Percentiles rank a stretch among this genome's conserved stretches.
phyloP scores from a whole-genome alignment of 1,140 invertebrate species.

The Mizuhopecten yessoensis region DNA sequence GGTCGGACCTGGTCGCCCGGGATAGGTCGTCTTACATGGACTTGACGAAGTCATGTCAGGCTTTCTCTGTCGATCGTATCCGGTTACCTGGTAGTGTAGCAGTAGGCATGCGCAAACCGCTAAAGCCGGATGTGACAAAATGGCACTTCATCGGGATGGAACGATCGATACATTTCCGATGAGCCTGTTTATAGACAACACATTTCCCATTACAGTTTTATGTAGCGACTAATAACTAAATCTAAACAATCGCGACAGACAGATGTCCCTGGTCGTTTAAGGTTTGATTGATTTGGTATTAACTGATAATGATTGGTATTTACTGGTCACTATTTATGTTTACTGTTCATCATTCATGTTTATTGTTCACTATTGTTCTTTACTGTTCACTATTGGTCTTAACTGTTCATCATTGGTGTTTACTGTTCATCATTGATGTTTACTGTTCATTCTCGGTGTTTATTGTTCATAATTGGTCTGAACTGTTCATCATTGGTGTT shows the following conservation, averaged over 20 bases:
- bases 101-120: not conserved
- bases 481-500: too few relatives aligned
- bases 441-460: too few relatives aligned
- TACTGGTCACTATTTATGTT: too few relatives aligned
- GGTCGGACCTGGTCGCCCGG: not conserved
- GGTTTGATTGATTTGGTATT: not conserved
- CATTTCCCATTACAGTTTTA: not conserved
- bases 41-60: constrained; percentile 3
- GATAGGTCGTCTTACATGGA: not conserved
- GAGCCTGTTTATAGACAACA: not conserved
- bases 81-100: not conserved
- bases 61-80: not conserved
- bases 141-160: not conserved
- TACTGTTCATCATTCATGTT: too few relatives aligned
- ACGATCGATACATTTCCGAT: not conserved
- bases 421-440: too few relatives aligned
- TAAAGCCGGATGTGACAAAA: constrained; percentile 20
- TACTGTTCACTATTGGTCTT: too few relatives aligned
- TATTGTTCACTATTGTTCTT: too few relatives aligned
- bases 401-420: too few relatives aligned
- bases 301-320: too few relatives aligned
- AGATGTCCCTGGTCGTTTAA: not conserved
- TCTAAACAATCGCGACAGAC: too few relatives aligned
- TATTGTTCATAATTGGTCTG: too few relatives aligned
- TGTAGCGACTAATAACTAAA: not conserved